Evolutionary conservation across 2,888 invertebrate genomes (phyloP), one percentile per base, ranked within the genome.

Genomic region (Drosophila mayaguana): DNA sequence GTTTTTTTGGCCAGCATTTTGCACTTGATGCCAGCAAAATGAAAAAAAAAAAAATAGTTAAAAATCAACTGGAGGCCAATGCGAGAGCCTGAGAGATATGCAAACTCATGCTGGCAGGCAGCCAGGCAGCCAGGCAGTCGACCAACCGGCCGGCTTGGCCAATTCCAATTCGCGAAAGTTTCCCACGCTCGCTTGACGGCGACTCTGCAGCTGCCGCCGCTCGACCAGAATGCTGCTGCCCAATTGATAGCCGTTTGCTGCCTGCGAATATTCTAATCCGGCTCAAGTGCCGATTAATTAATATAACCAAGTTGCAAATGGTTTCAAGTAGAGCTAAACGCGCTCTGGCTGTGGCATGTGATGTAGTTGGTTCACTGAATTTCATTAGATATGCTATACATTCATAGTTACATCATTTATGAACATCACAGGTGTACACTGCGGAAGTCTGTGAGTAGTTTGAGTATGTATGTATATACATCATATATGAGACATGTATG

Each of bases 201-300:
- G 36, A 43, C 14, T 50, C 51, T 72, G 80, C 51, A 76, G 80
- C 80, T 66, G 80, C 70, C 65, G 80, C 70, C 70, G 80, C 57
- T 79, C 62, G 50, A 40, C 32, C 50, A 60, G 59, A 63, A 66
- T 63, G 63, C 45, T 79, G 75, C 61, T 67, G 65, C 45, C 75
- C 86, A 67, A 63, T 80, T 72, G 72, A 64, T 60, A 70, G 72
- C 60, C 55, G 55, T 4, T 34, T 20, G 32, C 32, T 66, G 54
- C n/a, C 66, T 56, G 34, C 71, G 36, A 66, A 61, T 82, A 86
- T 83, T 88, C 86, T 83, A 88, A 85, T 85, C 72, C 60, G 71
- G 28, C 66, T 63, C 61, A 67, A 56, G 63, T 75, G 68, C 63
- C 69, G 64, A 63, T 88, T 80, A 83, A 86, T 88, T 88, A 66